These are phyloP conservation scores for Hyperoplus lanceolatus DNA, from an alignment of 2,797 vertebrate genomes.

Conservation along the genomic window DNA sequence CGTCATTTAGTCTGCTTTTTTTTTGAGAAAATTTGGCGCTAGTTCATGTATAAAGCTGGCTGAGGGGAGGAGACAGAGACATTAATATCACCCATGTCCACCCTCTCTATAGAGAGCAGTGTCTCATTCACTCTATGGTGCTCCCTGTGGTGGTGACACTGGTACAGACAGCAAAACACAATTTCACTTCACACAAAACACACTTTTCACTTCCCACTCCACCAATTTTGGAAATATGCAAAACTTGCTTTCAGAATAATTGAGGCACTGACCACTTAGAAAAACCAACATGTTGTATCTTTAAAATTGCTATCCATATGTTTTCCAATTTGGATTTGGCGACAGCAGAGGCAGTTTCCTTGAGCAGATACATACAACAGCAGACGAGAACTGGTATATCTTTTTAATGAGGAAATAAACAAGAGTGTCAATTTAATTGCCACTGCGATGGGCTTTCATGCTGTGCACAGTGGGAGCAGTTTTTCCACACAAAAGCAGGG, in stretches of 20 bases:
- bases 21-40: too few relatives aligned
- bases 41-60: too few relatives aligned
- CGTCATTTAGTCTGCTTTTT: too few relatives aligned
- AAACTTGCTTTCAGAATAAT: background rate
- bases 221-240: background rate
- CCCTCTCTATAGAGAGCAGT: slow-evolving; percentile 35
- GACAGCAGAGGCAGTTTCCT: background rate
- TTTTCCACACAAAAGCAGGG: slow-evolving; percentile 14
- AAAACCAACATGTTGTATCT: background rate
- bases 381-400: background rate
- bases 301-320: background rate
- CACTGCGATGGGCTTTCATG: background rate
- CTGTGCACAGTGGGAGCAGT: background rate
- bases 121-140: slow-evolving; percentile 58
- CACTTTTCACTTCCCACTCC: too few relatives aligned
- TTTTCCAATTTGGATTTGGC: background rate
- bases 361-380: background rate
- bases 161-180: background rate
- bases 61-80: background rate
- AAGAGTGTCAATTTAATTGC: slow-evolving; percentile 8
- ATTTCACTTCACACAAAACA: too few relatives aligned
- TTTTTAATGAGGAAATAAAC: slow-evolving; percentile 22
- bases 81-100: slow-evolving; percentile 75
- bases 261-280: background rate
- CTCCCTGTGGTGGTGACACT: slow-evolving; percentile 31